Evolutionary conservation across 2,113 vertebrate species (phyloP), one percentile per base, ranked within the genome.

Genomic region (Archilochus colubris): DNA sequence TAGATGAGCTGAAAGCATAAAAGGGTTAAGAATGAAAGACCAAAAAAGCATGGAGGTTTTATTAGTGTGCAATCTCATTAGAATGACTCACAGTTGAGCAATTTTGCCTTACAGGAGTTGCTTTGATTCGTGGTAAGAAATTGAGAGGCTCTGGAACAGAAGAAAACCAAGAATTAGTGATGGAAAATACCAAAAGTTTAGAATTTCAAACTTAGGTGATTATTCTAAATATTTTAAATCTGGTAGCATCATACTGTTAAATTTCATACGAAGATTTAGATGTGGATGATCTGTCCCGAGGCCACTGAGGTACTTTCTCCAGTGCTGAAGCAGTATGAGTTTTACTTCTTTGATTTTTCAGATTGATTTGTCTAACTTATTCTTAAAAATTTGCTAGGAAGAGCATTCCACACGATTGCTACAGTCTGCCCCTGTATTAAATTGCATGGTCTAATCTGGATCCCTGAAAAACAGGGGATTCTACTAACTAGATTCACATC

Each of bases 51-150:
- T 73, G 28, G 44, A 61, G 25, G 17, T 61, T 91, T 93, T 89
- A 76, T 89, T 94, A 89, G 69, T 78, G 51, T 93, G 33, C 61
- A 67, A 84, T 84, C 80, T 86, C 69, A 64, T 84, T 92, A 86
- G 44, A 82, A 76, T 91, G 70, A 92, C 46, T 89, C 48, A 72
- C 24, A 50, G 58, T 30, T 89, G 81, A 91, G 86, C 46, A 93
- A 91, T 91, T 94, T 91, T 97, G 86, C 92, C 74, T 89, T 73
- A 88, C 70, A 95, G 81, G 38, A 85, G 22, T 62, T 95, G 40
- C 62, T 95, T 89, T 89, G 70, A 94, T 78, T 76, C 81, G 55
- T 69, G 50, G 83, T 50, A 94, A 91, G 85, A 96, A 85, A 79
- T 46, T 91, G 74, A 27, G 46, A 89, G 36, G 27, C 9, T 87